A percentile compares a stretch with the other conserved stretches of the same genome.
These are phyloP conservation scores for Symphodus melops DNA, from an alignment of 2,113 vertebrate species.

Conservation along the genomic window DNA sequence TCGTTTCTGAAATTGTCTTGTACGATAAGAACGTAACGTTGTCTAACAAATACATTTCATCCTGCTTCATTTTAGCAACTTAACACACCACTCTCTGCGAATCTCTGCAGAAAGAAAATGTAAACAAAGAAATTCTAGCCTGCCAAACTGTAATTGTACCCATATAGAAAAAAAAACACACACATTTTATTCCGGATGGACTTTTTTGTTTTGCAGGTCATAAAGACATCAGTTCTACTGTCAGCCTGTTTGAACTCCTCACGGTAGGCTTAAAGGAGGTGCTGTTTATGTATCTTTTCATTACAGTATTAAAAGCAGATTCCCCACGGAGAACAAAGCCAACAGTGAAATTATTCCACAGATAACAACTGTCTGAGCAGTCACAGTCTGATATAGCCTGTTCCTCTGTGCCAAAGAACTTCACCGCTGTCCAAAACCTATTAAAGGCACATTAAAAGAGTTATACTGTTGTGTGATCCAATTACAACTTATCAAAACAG, in stretches of 20 bases:
- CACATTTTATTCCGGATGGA: not conserved
- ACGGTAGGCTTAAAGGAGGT: not conserved
- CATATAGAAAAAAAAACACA: not conserved
- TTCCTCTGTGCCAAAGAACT: conserved; percentile 36
- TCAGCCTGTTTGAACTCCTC: not conserved
- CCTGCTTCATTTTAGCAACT: not conserved
- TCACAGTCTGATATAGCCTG: conserved; percentile 13
- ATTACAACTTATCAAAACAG: conserved; percentile 57
- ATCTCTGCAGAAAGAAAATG: not conserved
- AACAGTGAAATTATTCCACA: conserved; percentile 20
- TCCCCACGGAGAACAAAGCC: conserved; percentile 33
- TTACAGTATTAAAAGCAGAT: conserved; percentile 5
- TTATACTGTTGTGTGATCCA: conserved; percentile 36
- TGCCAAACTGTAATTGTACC: not conserved
- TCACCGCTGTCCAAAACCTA: conserved; percentile 40
- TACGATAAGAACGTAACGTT: too few species aligned
- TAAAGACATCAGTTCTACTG: not conserved
- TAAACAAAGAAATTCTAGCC: not conserved
- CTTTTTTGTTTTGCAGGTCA: not conserved
- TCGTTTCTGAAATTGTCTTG: too few species aligned
- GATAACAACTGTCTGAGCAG: conserved; percentile 30
- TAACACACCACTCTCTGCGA: not conserved
- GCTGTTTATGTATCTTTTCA: conserved; percentile 35
- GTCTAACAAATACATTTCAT: too few species aligned
- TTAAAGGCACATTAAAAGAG: conserved; percentile 61